A percentile compares a stretch with the other conserved stretches of the same genome.
phyloP scores from a whole-genome alignment of 2,888 invertebrate genomes.

The Slavum lentiscoides region DNA sequence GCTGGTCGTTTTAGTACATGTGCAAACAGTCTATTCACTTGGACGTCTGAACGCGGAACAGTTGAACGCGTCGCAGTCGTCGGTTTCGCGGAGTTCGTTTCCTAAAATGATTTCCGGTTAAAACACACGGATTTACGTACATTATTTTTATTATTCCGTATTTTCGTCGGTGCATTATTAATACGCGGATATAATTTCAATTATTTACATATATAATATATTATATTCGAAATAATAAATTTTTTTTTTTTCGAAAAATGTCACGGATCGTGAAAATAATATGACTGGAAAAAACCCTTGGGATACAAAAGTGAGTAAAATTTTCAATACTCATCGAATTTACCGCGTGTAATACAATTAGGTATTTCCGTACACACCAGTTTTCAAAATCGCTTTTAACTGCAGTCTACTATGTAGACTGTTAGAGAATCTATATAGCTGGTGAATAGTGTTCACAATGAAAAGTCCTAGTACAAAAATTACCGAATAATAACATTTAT shows the following conservation, averaged over 20 bases:
- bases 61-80: no score
- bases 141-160: neutral
- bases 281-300: slow-evolving; percentile 50
- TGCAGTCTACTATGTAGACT: no score
- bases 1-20: slow-evolving; percentile 45
- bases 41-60: slow-evolving; percentile 17
- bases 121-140: neutral
- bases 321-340: neutral
- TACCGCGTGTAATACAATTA: no score
- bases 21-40: slow-evolving; percentile 34
- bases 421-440: no score
- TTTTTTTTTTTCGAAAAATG: slow-evolving; percentile 21
- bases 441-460: no score
- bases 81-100: neutral
- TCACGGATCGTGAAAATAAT: slow-evolving; percentile 11
- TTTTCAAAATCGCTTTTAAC: no score
- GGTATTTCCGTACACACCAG: no score
- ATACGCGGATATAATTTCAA: neutral
- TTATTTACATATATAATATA: neutral
- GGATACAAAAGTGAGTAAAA: slow-evolving; percentile 45
- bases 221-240: neutral
- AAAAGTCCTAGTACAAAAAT: no score
- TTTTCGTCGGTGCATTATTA: neutral
- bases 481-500: no score
- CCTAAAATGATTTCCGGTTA: neutral